These are phyloP conservation scores for Protaetia brevitarsis DNA, from an alignment of 1,140 invertebrate genomes.

Conservation along the genomic window DNA sequence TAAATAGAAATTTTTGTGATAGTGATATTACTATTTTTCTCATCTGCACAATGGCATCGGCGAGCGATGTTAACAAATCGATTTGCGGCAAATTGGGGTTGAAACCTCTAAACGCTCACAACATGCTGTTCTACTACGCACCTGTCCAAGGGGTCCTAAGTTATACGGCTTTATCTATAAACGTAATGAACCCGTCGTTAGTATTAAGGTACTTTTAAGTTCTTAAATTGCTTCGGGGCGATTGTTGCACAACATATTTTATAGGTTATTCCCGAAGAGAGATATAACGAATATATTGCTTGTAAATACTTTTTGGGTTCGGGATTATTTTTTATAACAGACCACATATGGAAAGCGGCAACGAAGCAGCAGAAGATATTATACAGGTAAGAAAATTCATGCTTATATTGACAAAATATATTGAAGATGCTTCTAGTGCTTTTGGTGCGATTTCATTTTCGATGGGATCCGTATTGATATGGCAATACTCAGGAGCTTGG, in stretches of 20 bases:
- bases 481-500: constrained; percentile 65
- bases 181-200: constrained; percentile 65
- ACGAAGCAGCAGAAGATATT: constrained; percentile 48
- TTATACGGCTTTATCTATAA: constrained; percentile 60
- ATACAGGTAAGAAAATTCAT: constrained; percentile 51
- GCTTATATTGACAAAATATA: no score
- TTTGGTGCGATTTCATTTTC: constrained; percentile 65
- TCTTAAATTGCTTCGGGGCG: neutral
- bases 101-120: constrained; percentile 57
- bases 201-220: constrained; percentile 52
- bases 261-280: constrained; percentile 57
- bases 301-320: constrained; percentile 57
- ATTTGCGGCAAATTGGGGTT: constrained; percentile 54
- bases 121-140: constrained; percentile 60
- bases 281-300: constrained; percentile 60
- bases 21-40: neutral
- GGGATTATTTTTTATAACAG: constrained; percentile 63
- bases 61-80: constrained; percentile 28
- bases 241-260: constrained; percentile 37
- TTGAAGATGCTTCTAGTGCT: constrained; percentile 50
- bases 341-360: constrained; percentile 55
- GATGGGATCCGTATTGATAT: constrained; percentile 68
- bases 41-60: constrained; percentile 28
- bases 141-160: constrained; percentile 59
- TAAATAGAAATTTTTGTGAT: constrained; percentile 1